Base-by-base conservation (phyloP, 2,113 vertebrate species). In the Zosterops borbonicus region DNA sequence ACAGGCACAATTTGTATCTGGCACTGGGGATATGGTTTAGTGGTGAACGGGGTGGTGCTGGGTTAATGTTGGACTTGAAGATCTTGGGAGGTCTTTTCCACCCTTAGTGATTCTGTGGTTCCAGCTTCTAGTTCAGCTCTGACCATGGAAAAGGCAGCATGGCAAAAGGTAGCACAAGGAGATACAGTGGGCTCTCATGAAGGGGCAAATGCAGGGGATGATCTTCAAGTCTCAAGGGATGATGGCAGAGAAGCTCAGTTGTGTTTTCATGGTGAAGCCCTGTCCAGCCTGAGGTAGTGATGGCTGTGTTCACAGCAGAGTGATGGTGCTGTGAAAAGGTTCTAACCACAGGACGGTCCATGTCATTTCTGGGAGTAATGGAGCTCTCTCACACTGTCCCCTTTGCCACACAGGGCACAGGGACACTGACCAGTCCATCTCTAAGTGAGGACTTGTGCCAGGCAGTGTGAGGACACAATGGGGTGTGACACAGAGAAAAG, bases 401-500 rank as follows among this genome's bases (percentile, higher is more conserved):
- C 10, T 73, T 79, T 68, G 24, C 27, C 50, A 22, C 82, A 63
- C 69, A 74, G 65, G 33, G 23, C 65, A 63, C 0, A 18, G 47
- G n/a, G 17, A 50, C 35, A 21, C 17, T 25, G 47, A 29, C 11
- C 7, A 14, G 9, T 41, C 21, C 3, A 3, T 37, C 37, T 49
- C 37, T 42, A n/a, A 67, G 24, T 11, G n/a, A 78, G 56, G 8
- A 23, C 10, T 87, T 27, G 24, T 60, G 55, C 41, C 52, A 53
- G 9, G 64, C 29, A 9, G 11, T 0, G 3, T 31, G 41, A 74
- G 59, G 44, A 39, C 0, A 0, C 69, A 28, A 5, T 5, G 24
- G 22, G 33, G 10, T 58, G 29, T 46, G 73, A 59, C 46, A 60
- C 1, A 47, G 20, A 44, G n/a, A 33, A 79, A 18, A 56, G 33